Conservation (phyloP, 2,113 vertebrate species). For the Atractosteus spatula region DNA sequence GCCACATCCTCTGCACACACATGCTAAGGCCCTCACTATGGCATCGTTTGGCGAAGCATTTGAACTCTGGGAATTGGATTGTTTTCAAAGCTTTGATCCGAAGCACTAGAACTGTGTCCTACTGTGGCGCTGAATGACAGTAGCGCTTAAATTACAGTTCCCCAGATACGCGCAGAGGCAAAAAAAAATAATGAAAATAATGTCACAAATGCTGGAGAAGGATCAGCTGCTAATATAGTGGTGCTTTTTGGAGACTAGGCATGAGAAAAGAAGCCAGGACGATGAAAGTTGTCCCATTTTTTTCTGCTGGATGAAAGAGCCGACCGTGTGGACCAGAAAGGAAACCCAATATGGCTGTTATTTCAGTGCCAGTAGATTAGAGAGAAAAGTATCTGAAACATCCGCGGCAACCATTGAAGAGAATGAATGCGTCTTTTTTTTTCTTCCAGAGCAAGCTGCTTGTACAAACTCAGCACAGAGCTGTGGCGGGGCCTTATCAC, state of each 20-base stretch:
- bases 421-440: conserved; percentile 69
- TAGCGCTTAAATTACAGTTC: no score
- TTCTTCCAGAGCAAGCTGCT: conserved; percentile 69
- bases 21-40: no score
- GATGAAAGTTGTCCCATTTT: conserved; percentile 71
- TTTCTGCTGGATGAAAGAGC: conserved; percentile 70
- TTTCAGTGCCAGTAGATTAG: conserved; percentile 64
- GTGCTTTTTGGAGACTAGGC: background rate
- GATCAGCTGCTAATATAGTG: conserved; percentile 1
- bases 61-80: no score
- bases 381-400: conserved; percentile 73
- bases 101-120: no score
- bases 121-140: no score
- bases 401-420: conserved; percentile 60
- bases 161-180: no score
- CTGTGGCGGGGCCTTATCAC: conserved; percentile 67
- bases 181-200: background rate
- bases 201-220: background rate
- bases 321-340: conserved; percentile 53
- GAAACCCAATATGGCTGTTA: conserved; percentile 64
- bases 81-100: no score
- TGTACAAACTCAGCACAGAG: conserved; percentile 76
- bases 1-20: no score
- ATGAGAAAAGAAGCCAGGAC: conserved; percentile 33
- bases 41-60: no score